Conservation (phyloP, 2,113 vertebrate species). For the Anarhynchus alexandrinus region DNA sequence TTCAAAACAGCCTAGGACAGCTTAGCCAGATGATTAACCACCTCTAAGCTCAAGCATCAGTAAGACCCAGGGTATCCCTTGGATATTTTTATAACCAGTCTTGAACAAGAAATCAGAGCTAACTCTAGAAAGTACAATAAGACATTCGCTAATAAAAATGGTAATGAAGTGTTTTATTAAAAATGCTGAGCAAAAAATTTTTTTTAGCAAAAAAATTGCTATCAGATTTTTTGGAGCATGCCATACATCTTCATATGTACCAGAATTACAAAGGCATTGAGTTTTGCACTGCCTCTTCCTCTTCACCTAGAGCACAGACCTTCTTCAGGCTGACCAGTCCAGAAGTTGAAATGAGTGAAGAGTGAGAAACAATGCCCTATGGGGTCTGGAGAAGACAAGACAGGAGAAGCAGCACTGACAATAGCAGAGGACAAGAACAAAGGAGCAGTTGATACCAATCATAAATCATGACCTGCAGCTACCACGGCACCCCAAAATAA, state of each 20-base stretch:
- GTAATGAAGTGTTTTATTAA: neutral
- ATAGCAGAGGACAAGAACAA: neutral
- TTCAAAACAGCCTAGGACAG: neutral
- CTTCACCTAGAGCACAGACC: neutral
- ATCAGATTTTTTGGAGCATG: neutral
- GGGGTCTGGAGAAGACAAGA: neutral
- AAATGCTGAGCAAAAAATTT: neutral
- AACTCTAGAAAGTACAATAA: neutral
- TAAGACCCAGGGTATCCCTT: neutral
- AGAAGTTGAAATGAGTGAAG: neutral
- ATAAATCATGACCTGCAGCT: neutral
- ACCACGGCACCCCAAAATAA: neutral
- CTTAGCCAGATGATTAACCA: neutral
- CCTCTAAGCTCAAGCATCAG: neutral
- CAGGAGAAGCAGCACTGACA: neutral
- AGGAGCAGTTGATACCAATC: neutral
- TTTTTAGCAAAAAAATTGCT: neutral
- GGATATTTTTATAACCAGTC: neutral
- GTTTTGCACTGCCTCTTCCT: neutral
- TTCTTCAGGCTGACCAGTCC: neutral
- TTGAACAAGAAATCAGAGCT: neutral
- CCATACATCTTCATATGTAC: neutral
- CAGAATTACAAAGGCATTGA: neutral
- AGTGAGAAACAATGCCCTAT: neutral
- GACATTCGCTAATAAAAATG: neutral